Conservation (phyloP, 2,888 invertebrate species). For the Campoplex nolae region DNA sequence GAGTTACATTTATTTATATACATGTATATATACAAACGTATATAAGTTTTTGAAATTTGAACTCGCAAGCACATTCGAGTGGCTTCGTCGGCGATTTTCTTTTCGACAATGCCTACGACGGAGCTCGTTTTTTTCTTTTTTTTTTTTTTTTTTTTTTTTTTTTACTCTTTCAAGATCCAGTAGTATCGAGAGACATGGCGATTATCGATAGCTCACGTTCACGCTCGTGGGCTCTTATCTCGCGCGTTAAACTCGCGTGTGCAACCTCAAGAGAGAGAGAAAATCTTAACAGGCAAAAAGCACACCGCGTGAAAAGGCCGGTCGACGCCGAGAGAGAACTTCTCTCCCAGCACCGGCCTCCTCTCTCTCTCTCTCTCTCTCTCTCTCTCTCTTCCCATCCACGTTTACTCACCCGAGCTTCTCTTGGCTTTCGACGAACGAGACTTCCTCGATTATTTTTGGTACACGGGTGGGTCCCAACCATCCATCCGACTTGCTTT, state of each 20-base stretch:
- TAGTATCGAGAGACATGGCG: slow-evolving; percentile 55
- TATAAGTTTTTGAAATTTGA: slow-evolving; percentile 23
- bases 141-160: slow-evolving; percentile 24
- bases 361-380: slow-evolving; percentile 8
- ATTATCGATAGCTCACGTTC: slow-evolving; percentile 60
- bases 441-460: slow-evolving; percentile 79
- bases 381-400: neutral
- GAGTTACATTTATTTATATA: neutral
- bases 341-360: slow-evolving; percentile 29
- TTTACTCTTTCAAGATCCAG: slow-evolving; percentile 36
- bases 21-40: slow-evolving; percentile 5
- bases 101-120: neutral
- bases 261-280: slow-evolving; percentile 44
- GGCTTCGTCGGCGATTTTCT: neutral
- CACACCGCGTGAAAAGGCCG: slow-evolving; percentile 66
- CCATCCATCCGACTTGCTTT: slow-evolving; percentile 53
- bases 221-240: slow-evolving; percentile 71
- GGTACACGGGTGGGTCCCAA: slow-evolving; percentile 74
- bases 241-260: slow-evolving; percentile 65
- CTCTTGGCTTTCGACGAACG: slow-evolving; percentile 66
- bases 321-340: slow-evolving; percentile 46
- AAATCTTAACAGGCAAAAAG: slow-evolving; percentile 34
- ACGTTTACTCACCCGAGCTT: slow-evolving; percentile 31
- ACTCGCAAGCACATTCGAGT: slow-evolving; percentile 22
- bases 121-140: slow-evolving; percentile 1